Base-by-base conservation (phyloP, 2,888 invertebrate species). In the Synergus gifuensis region DNA sequence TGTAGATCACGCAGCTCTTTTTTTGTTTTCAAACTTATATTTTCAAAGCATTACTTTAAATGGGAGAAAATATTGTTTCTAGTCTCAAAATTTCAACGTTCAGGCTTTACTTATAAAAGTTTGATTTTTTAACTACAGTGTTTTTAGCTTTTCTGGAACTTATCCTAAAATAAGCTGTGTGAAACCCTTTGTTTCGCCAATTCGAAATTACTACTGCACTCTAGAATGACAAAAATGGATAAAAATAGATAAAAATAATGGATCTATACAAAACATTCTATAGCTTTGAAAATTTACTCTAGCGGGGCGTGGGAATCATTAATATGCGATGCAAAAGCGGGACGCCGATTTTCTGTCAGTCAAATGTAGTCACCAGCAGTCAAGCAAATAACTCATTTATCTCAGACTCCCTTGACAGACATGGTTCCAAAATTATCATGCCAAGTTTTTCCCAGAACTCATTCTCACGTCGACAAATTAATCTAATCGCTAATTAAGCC, bases 401-500 rank as follows among this genome's bases (percentile, higher is more conserved):
- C 49, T 73, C 36, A 28, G 11, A 22, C 49, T 16, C 49, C 22
- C 73, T 73, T 73, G 73, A 73, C 73, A 73, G 73, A 36, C 49
- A 36, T 73, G 54, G 73, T 73, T 73, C 49, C 73, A 73, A 73
- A 60, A 60, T 60, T 22, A 60, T 60, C 60, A 12, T 60, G 60
- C 60, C 60, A 60, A 60, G 60, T 60, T 73, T 73, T 73, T 73
- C 73, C 46, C 36, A 54, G 28, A 73, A 73, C 36, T 73, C 44
- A 18, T 67, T 54, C 73, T 54, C 49, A 69, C 11, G 36, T 22
- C 44, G 9, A 49, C 28, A 73, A 73, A 73, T 73, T 73, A 73
- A 73, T 73, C 73, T 73, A 54, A 73, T 54, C 49, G 73, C 54
- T 73, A 73, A 73, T 73, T 73, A 73, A 73, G 54, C 16, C 49